Evolutionary conservation across 2,888 invertebrate genomes (phyloP).

Genomic region (Campoletis raptor): DNA sequence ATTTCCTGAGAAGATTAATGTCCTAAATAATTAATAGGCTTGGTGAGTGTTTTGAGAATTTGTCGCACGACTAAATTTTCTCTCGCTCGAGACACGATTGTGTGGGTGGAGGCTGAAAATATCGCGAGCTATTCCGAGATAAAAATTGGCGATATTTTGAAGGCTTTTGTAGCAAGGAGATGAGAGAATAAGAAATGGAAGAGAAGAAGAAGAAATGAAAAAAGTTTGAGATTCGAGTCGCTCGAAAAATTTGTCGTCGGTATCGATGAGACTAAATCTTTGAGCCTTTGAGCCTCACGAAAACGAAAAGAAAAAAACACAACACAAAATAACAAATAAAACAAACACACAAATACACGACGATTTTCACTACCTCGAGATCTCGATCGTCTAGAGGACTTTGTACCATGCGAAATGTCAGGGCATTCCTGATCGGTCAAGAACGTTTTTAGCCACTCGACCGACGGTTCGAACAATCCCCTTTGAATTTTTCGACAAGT

Average conservation of each 20-base stretch:
- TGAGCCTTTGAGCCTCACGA: constrained; percentile 16
- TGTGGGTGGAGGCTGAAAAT: constrained; percentile 31
- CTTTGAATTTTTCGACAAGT: constrained; percentile 32
- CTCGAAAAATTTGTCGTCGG: constrained; percentile 47
- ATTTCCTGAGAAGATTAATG: background rate
- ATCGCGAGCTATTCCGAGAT: constrained; percentile 29
- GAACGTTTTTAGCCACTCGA: constrained; percentile 79
- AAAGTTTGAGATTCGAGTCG: constrained; percentile 17
- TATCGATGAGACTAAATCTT: constrained; percentile 44
- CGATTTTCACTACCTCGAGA: background rate
- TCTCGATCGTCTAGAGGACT: constrained; percentile 28
- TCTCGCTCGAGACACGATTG: constrained; percentile 3
- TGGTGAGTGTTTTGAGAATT: constrained; percentile 23
- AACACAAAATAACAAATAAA: too few species aligned
- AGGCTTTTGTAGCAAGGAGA: background rate
- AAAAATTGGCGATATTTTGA: constrained; percentile 53
- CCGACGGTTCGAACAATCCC: constrained; percentile 75
- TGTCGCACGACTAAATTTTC: constrained; percentile 18
- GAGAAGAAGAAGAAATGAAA: background rate
- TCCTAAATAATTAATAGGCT: background rate
- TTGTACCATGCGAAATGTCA: constrained; percentile 71
- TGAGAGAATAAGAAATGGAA: background rate
- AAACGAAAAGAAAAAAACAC: background rate
- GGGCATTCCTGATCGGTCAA: constrained; percentile 81
- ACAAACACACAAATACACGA: background rate